These are phyloP conservation scores for Heterotilapia buettikoferi DNA, from an alignment of 2,113 vertebrate species.

Conservation along the genomic window DNA sequence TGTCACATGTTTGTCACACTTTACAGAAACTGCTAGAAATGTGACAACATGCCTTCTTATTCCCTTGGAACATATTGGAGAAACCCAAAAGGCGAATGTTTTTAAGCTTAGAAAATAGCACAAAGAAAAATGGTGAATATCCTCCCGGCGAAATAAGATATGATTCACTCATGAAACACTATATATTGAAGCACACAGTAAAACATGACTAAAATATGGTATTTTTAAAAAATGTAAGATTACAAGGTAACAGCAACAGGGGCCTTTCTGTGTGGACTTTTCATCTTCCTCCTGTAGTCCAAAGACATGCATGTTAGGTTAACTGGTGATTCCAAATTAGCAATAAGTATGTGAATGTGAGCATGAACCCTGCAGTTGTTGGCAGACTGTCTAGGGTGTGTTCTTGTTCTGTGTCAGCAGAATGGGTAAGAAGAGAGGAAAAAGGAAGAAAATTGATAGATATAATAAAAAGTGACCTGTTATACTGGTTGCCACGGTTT, in stretches of 20 bases:
- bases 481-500: not conserved
- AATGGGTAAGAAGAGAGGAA: not conserved
- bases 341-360: not conserved
- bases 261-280: not conserved
- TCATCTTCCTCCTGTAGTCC: not conserved
- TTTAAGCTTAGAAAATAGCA: not conserved
- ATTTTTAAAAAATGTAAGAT: not conserved
- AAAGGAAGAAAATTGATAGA: not conserved
- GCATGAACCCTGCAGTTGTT: not conserved
- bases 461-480: not conserved
- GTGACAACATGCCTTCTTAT: constrained; percentile 25
- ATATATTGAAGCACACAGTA: not conserved
- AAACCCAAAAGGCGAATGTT: not conserved
- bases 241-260: not conserved
- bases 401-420: not conserved
- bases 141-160: not conserved
- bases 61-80: constrained; percentile 22
- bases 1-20: constrained; percentile 48
- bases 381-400: not conserved
- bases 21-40: constrained; percentile 18
- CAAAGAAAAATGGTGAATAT: not conserved
- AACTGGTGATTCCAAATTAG: not conserved
- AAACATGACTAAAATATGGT: not conserved
- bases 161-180: not conserved
- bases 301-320: not conserved